Evolutionary conservation across 2,888 invertebrate genomes (phyloP).

Genomic region (Plagodis pulveraria): DNA sequence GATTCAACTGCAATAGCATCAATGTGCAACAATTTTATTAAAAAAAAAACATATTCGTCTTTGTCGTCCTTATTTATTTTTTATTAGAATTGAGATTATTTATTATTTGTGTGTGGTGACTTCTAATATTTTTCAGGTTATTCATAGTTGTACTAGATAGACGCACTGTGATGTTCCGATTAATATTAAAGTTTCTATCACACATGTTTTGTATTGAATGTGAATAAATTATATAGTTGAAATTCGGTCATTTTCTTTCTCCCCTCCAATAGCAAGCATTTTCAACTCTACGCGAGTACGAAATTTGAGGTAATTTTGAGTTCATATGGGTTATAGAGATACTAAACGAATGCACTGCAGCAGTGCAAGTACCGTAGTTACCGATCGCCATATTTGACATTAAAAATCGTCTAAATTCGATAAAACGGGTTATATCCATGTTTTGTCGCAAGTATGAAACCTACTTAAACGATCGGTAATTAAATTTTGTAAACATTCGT

Average conservation of each 20-base stretch:
- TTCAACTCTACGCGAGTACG: too few species aligned
- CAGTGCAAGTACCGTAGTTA: too few species aligned
- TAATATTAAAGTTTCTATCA: slow-evolving; percentile 76
- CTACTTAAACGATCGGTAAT: too few species aligned
- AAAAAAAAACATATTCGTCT: slow-evolving; percentile 45
- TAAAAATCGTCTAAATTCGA: too few species aligned
- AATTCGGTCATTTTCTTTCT: slow-evolving; percentile 43
- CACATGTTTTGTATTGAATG: slow-evolving; percentile 84
- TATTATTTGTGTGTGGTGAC: slow-evolving; percentile 82
- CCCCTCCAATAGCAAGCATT: too few species aligned
- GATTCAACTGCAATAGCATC: slow-evolving; percentile 51
- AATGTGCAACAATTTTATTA: slow-evolving; percentile 57
- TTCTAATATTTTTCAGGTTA: slow-evolving; percentile 71
- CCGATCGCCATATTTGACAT: too few species aligned
- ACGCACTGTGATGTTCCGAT: slow-evolving; percentile 63
- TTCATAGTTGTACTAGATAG: slow-evolving; percentile 45
- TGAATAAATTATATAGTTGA: slow-evolving; percentile 84
- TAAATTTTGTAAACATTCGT: too few species aligned
- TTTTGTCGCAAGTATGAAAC: too few species aligned
- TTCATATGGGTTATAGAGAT: too few species aligned
- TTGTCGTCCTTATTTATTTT: slow-evolving; percentile 71
- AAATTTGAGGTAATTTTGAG: too few species aligned
- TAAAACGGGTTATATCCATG: too few species aligned
- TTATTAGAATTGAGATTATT: slow-evolving; percentile 75
- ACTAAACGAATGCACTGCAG: too few species aligned